Evolutionary conservation across 2,888 invertebrate species (phyloP).

Genomic region (Corbicula japonica): DNA sequence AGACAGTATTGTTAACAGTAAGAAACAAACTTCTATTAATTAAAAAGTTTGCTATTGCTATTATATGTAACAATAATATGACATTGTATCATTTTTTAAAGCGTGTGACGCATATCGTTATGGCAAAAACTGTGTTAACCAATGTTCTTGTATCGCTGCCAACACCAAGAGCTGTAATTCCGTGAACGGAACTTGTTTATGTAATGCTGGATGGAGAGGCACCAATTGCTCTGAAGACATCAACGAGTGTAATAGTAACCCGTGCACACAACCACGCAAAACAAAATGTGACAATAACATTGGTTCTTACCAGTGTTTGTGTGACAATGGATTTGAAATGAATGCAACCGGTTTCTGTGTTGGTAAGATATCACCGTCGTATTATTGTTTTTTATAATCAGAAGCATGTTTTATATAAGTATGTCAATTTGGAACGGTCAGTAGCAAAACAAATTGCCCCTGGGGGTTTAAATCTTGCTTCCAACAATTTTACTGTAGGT

Average conservation of each 20-base stretch:
- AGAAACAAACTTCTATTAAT: too few relatives aligned
- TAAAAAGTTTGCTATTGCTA: too few relatives aligned
- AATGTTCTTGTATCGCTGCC: slow-evolving; percentile 1
- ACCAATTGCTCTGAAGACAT: slow-evolving; percentile 2
- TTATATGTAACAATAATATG: too few relatives aligned
- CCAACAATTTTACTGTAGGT: too few relatives aligned
- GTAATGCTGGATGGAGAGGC: background rate
- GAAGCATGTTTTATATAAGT: too few relatives aligned
- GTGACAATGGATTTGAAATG: background rate
- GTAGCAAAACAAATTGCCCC: too few relatives aligned
- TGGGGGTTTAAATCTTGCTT: too few relatives aligned
- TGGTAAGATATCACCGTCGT: too few relatives aligned
- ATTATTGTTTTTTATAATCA: too few relatives aligned
- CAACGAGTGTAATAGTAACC: background rate
- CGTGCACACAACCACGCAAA: background rate
- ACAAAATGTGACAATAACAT: background rate
- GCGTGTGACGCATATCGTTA: background rate
- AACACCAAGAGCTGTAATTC: slow-evolving; percentile 36
- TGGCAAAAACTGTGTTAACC: background rate
- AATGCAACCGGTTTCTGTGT: slow-evolving; percentile 4
- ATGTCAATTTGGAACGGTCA: too few relatives aligned
- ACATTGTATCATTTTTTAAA: too few relatives aligned
- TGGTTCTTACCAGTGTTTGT: background rate
- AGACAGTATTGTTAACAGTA: too few relatives aligned
- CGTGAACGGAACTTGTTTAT: slow-evolving; percentile 35